phyloP scores from a whole-genome alignment of 2,888 invertebrate species.

The Atherix ibis region DNA sequence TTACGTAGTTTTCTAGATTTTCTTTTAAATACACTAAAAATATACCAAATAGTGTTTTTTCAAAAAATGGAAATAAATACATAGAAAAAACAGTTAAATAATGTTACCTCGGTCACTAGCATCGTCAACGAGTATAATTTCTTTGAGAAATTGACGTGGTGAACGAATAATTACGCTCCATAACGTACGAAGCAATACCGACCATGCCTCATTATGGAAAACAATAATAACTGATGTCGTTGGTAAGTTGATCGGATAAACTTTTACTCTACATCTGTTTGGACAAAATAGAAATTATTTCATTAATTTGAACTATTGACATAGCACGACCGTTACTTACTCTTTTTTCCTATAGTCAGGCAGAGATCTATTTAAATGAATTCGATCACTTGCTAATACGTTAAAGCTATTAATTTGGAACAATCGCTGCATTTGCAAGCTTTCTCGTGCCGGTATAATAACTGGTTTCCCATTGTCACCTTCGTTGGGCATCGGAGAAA shows the following conservation, averaged over 20 bases:
- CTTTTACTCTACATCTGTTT: slow-evolving; percentile 43
- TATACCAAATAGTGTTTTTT: no score
- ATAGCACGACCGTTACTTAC: slow-evolving; percentile 34
- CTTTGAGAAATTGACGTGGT: slow-evolving; percentile 55
- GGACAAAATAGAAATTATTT: not conserved
- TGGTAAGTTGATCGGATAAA: slow-evolving; percentile 50
- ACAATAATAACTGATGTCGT: slow-evolving; percentile 87
- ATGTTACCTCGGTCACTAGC: slow-evolving; percentile 43
- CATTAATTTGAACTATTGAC: not conserved
- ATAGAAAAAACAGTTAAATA: no score
- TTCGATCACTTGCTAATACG: slow-evolving; percentile 72
- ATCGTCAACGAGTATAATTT: slow-evolving; percentile 81
- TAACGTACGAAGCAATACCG: slow-evolving; percentile 84
- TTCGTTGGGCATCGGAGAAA: slow-evolving; percentile 53
- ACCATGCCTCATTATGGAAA: slow-evolving; percentile 99
- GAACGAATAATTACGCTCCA: slow-evolving; percentile 87
- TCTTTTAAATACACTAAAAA: slow-evolving; percentile 43
- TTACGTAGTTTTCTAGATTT: slow-evolving; percentile 51
- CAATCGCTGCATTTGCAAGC: slow-evolving; percentile 59
- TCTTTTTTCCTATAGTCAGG: slow-evolving; percentile 71
- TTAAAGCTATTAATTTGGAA: slow-evolving; percentile 78
- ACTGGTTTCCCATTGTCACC: slow-evolving; percentile 72
- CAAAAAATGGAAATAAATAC: no score
- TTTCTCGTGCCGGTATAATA: slow-evolving; percentile 54
- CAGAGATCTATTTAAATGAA: slow-evolving; percentile 67